Evolutionary conservation across 1,140 invertebrate species (phyloP).

Genomic region (Mylabris phalerata): DNA sequence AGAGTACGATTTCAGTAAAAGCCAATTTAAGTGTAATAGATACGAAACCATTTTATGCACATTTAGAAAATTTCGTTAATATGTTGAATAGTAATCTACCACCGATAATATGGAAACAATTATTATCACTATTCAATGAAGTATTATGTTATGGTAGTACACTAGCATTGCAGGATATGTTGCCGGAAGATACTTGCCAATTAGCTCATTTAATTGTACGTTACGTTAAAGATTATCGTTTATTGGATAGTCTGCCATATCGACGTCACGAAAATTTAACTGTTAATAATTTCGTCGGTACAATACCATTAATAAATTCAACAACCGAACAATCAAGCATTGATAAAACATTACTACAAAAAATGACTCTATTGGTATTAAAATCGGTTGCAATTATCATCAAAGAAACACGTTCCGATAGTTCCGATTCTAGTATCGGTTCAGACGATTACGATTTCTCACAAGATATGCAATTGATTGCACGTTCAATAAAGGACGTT

Average conservation of each 20-base stretch:
- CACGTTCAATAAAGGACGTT: conserved; percentile 76
- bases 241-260: conserved; percentile 63
- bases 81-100: conserved; percentile 65
- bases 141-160: conserved; percentile 85
- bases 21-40: conserved; percentile 82
- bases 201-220: conserved; percentile 76
- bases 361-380: conserved; percentile 74
- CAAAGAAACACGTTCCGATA: conserved; percentile 80
- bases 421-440: conserved; percentile 71
- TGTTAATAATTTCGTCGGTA: conserved; percentile 40
- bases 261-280: conserved; percentile 32
- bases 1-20: conserved; percentile 85
- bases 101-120: conserved; percentile 73
- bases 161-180: conserved; percentile 73
- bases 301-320: conserved; percentile 24
- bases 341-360: conserved; percentile 70
- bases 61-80: conserved; percentile 72
- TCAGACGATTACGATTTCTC: conserved; percentile 78
- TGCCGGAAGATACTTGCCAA: conserved; percentile 80
- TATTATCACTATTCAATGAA: conserved; percentile 78
- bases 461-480: conserved; percentile 81
- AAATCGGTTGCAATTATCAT: conserved; percentile 86
- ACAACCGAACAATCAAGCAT: conserved; percentile 42
- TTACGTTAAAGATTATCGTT: conserved; percentile 74
- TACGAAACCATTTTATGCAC: conserved; percentile 80